These are phyloP conservation scores for Lasioglossum baleicum DNA, from an alignment of 1,140 invertebrate genomes.

Conservation along the genomic window DNA sequence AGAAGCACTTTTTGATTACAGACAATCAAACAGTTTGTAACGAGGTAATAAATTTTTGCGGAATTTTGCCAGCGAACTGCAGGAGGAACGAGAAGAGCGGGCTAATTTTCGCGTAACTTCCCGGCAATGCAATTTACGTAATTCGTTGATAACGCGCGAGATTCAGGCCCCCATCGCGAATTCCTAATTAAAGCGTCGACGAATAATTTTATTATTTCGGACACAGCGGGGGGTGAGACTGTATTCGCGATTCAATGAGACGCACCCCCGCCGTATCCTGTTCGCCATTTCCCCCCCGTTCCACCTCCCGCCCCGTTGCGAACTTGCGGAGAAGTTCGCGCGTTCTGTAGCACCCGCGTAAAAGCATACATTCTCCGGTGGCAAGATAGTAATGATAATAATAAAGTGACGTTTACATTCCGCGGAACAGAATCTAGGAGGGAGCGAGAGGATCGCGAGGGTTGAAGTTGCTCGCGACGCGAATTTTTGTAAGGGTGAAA, in stretches of 20 bases:
- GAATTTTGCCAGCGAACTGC: background rate
- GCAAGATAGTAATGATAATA: conserved; percentile 16
- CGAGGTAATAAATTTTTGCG: background rate
- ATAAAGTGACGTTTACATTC: conserved; percentile 39
- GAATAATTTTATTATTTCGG: conserved; percentile 16
- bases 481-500: background rate
- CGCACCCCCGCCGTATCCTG: too few relatives aligned
- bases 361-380: conserved; percentile 21
- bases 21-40: too few relatives aligned
- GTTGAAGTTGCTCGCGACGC: too few relatives aligned
- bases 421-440: background rate
- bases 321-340: background rate
- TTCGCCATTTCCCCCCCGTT: too few relatives aligned
- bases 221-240: background rate
- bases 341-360: background rate
- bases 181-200: conserved; percentile 4
- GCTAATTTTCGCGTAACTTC: conserved; percentile 1
- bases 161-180: background rate
- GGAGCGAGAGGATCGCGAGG: too few relatives aligned
- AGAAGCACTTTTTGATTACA: too few relatives aligned
- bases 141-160: conserved; percentile 4
- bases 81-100: background rate
- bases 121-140: conserved; percentile 7
- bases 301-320: background rate
- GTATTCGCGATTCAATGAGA: background rate